Base-by-base conservation (phyloP, 2,888 invertebrate species). In the Drosophila lacicola region DNA sequence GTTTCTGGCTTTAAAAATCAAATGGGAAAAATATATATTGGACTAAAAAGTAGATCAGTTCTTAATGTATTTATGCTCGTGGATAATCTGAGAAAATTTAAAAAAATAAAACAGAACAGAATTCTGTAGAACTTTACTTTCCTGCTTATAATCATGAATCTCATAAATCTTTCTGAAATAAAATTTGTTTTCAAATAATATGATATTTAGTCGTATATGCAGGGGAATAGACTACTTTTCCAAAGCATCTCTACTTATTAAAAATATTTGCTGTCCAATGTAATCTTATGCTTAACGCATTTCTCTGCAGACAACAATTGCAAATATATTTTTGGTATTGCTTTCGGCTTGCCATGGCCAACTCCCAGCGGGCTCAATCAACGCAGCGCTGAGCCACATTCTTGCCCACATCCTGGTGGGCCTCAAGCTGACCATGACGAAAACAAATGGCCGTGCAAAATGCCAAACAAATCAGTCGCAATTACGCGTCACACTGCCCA, bases 401-500 rank as follows among this genome's bases (percentile, higher is more conserved):
- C 55, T 47, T 21, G 49, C 21, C 53, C 46, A 64, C 63, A 64
- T 46, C 64, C 67, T 63, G 66, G 49, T 37, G 50, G 50, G 57
- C 81, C 58, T 56, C 68, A 77, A 80, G 78, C 74, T 83, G 86
- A 65, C 86, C 86, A 80, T 82, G 80, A 72, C 83, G 78, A 71
- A 77, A 80, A 77, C 71, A 86, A 82, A 82, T 82, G 74, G 86
- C 80, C 74, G 79, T 77, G 77, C 82, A 76, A 82, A 82, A 82
- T 82, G 83, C 70, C 79, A 67, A 74, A 80, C 82, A 83, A 82
- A 82, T 82, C 87, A 82, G 87, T 74, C 83, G 87, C 87, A 83
- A 86, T 83, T 82, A 80, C 78, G 61, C 85, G 76, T 67, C 46
- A 55, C 21, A 49, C 33, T 55, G 73, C 70, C 55, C 70, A 44